These are phyloP conservation scores for Cotesia glomerata DNA, from an alignment of 1,140 invertebrate genomes.

Conservation along the genomic window DNA sequence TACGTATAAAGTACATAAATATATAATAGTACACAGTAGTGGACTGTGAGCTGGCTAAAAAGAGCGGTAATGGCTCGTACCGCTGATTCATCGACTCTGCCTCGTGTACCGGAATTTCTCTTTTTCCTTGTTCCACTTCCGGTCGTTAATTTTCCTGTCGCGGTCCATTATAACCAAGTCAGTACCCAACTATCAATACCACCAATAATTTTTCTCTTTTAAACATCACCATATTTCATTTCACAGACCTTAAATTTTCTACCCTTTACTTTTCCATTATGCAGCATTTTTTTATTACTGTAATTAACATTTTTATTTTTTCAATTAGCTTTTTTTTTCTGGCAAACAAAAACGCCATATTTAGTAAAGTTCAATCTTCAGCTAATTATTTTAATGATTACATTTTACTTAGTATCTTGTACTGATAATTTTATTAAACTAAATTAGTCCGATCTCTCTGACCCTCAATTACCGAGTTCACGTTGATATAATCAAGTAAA, in stretches of 20 bases:
- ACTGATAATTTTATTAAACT: no score
- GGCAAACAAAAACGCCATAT: no score
- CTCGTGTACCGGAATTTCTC: conserved; percentile 22
- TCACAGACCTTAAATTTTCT: neutral
- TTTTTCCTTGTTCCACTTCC: conserved; percentile 22
- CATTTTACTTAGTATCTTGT: no score
- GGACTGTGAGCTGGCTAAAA: neutral
- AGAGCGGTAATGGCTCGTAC: conserved; percentile 23
- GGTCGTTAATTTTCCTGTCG: conserved; percentile 27
- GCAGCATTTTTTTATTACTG: neutral
- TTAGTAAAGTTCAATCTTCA: no score
- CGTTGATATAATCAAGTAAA: no score
- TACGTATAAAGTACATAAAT: neutral
- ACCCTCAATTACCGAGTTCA: no score
- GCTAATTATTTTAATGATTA: no score
- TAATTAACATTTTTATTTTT: neutral
- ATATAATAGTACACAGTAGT: no score
- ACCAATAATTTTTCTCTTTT: neutral
- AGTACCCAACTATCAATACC: conserved; percentile 18
- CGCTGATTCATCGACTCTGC: conserved; percentile 25
- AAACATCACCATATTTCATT: neutral
- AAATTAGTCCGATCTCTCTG: no score
- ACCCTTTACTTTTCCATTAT: neutral
- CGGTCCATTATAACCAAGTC: conserved; percentile 15
- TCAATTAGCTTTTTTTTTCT: neutral